Evolutionary conservation across 2,797 vertebrate genomes (phyloP).

Genomic region (Microhierax caerulescens): DNA sequence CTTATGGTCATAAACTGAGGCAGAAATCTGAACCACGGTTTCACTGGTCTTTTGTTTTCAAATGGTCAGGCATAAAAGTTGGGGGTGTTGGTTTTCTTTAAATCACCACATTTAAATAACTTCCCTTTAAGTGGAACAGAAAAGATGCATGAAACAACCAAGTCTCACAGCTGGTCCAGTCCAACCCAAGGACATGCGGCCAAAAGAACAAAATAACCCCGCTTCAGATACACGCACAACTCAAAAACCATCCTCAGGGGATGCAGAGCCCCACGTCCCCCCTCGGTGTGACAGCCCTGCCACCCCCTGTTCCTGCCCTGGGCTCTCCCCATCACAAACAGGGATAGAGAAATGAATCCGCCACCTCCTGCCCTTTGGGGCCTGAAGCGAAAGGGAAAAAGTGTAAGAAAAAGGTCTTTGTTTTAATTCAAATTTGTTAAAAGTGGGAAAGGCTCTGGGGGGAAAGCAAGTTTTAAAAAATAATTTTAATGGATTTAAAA

Average conservation of each 20-base stretch:
- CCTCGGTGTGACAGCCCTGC: background rate
- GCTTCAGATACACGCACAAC: background rate
- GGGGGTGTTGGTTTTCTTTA: background rate
- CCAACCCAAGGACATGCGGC: background rate
- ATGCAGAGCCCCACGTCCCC: background rate
- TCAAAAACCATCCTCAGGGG: accelerated
- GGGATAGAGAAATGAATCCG: background rate
- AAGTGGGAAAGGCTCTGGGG: background rate
- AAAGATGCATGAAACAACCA: background rate
- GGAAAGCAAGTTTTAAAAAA: background rate
- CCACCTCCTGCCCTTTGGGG: background rate
- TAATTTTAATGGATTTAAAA: background rate
- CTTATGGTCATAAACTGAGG: background rate
- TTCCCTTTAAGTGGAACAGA: background rate
- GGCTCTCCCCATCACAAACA: background rate
- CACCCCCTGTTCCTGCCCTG: too few relatives aligned
- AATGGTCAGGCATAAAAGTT: background rate
- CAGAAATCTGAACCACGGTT: background rate
- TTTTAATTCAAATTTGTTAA: background rate
- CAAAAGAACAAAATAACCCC: background rate
- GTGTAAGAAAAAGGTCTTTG: accelerated
- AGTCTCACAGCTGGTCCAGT: background rate
- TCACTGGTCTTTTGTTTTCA: background rate
- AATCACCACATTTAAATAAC: background rate
- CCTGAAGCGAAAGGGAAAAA: background rate